Base-by-base conservation (phyloP, 2,888 invertebrate genomes). In the Iselma pallidipennis region DNA sequence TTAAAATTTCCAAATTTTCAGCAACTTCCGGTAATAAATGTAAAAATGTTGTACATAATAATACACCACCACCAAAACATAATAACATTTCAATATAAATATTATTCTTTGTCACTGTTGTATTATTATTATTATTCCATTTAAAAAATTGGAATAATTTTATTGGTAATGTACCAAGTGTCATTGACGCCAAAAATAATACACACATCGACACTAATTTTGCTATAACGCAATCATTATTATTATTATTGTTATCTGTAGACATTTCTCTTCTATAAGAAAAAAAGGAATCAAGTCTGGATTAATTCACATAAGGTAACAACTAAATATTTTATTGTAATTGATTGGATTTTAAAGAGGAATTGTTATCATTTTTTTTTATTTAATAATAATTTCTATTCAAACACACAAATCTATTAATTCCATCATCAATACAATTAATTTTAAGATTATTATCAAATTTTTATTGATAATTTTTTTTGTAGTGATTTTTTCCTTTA, bases 21-120 rank as follows among this genome's bases (percentile, higher is more conserved):
- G 86, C 82, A 0, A 94, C 89, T 82, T 94, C 94, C 1, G 94
- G 94, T 57, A 93, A 82, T 71, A 94, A 82, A 74, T 94, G 94
- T 68, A 92, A 80, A 76, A 94, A 92, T 4, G 92, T 92, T 2
- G 94, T 94, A 65, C 90, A 89, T 33, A 94, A 81, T 19, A 94
- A 82, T 0, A 94, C 93, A 10, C 94, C 94, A n/a, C 93, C 94
- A 16, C 93, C 94, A 68, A 93, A 90, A 54, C 79, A 78, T 12
- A 91, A 89, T 21, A 94, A 82, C 23, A 92, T 80, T 14, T 89
- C 85, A 9, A 85, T 86, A 4, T 82, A 79, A 69, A 82, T 83
- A 74, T 86, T 81, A 31, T 85, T 79, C 19, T 62, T 37, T 12
- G 55, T 28, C 6, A 28, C 28, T 60, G n/a, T n/a, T n/a, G n/a